Evolutionary conservation across 2,113 vertebrate species (phyloP), one percentile per base, ranked within the genome.

Genomic region (Struthio camelus): DNA sequence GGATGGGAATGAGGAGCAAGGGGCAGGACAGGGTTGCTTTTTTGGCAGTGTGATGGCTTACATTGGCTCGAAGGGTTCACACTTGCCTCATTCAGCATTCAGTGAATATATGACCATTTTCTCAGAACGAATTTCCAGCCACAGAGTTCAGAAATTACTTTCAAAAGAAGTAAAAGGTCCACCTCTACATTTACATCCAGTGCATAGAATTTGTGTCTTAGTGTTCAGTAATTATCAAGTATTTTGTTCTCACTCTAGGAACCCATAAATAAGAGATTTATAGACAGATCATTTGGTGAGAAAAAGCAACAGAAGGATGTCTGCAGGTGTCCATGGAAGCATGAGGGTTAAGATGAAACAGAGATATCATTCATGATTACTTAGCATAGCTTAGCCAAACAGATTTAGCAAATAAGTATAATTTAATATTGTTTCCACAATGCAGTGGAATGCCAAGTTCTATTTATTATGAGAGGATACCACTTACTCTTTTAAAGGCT

Each of bases 1-100:
- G 72, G 44, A 11, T 27, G 8, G 36, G 71, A 42, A 65, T 15
- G n/a, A 85, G 56, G 30, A 93, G 11, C 32, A 77, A 32, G 3
- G 18, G 34, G 27, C n/a, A 77, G 14, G 11, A 67, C 5, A 32
- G 5, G 2, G 1, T 5, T 51, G 2, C 0, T 25, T 48, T 44
- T 77, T n/a, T 53, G 38, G 17, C 30, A 58, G 10, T 65, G 20
- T 61, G 16, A 48, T 9, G 53, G 10, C 3, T 51, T 76, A 38
- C 4, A 8, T 6, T 34, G 7, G 8, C 5, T 77, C 10, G 50
- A 66, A 62, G 40, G 2, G 30, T 73, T 86, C 1, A 2, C n/a
- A 51, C 8, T 40, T 85, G 44, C 30, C 27, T 85, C 19, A 25
- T 19, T 72, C 51, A 51, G 7, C 32, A 82, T 56, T 46, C 58